Evolutionary conservation across 2,888 invertebrate species (phyloP).

Genomic region (Ethmia dodecea): DNA sequence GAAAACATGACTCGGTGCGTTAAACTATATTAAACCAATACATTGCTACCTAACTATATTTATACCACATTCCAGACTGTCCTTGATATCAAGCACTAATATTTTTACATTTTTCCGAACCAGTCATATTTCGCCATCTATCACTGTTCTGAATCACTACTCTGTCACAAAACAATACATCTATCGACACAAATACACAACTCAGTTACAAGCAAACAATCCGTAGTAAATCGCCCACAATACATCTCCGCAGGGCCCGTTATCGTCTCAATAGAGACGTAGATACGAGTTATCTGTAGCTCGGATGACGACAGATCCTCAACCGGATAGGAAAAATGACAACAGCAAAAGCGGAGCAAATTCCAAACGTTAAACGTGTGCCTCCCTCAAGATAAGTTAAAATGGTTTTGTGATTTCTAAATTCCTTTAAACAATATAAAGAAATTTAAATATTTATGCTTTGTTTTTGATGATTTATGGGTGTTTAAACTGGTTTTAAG

Average conservation of each 20-base stretch:
- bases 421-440: constrained; percentile 27
- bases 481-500: constrained; percentile 13
- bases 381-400: constrained; percentile 30
- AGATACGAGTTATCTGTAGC: constrained; percentile 30
- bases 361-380: constrained; percentile 27
- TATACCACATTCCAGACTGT: too few relatives aligned
- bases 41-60: too few relatives aligned
- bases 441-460: constrained; percentile 7
- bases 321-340: constrained; percentile 33
- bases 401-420: constrained; percentile 32
- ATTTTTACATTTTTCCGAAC: too few relatives aligned
- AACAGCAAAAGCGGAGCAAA: constrained; percentile 45
- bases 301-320: constrained; percentile 32
- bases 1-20: too few relatives aligned
- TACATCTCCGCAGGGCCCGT: constrained; percentile 28
- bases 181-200: neutral
- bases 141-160: too few relatives aligned
- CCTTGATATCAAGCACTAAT: too few relatives aligned
- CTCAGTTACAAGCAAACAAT: constrained; percentile 8
- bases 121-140: too few relatives aligned
- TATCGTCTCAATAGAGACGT: constrained; percentile 39
- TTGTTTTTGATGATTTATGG: constrained; percentile 10
- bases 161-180: neutral
- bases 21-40: too few relatives aligned
- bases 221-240: constrained; percentile 27